phyloP scores from a whole-genome alignment of 2,113 vertebrate species.

The Nothocercus julius region DNA sequence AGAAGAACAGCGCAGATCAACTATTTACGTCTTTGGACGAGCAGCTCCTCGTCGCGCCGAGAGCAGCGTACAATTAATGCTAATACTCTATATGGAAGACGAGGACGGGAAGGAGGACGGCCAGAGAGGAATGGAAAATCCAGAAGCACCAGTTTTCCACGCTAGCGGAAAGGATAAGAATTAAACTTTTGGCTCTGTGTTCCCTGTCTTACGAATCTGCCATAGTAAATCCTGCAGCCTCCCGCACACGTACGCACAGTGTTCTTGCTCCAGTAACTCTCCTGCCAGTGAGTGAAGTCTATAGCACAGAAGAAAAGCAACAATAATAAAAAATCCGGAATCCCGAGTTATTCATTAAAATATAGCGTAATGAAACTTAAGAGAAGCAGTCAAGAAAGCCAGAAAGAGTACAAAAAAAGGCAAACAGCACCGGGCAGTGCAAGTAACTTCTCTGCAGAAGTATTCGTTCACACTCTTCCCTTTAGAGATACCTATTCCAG shows the following conservation, averaged over 20 bases:
- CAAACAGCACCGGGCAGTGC: too few species aligned
- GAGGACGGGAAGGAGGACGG: not conserved
- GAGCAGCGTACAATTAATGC: not conserved
- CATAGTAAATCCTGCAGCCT: not conserved
- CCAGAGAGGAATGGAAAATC: not conserved
- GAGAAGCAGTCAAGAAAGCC: not conserved
- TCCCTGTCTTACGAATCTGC: not conserved
- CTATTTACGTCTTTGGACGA: not conserved
- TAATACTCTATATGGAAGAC: not conserved
- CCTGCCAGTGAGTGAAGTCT: not conserved
- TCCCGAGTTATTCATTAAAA: not conserved
- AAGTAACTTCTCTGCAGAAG: not conserved
- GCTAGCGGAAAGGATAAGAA: not conserved
- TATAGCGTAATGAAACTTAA: not conserved
- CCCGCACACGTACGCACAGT: fast-evolving
- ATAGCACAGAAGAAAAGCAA: not conserved
- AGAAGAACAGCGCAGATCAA: too few species aligned
- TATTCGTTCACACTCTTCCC: not conserved
- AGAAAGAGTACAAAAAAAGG: not conserved
- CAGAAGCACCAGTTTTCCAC: not conserved
- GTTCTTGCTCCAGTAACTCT: not conserved
- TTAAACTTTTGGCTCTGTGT: not conserved
- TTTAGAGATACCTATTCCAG: not conserved
- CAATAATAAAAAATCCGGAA: not conserved
- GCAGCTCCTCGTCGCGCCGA: not conserved